phyloP scores from a whole-genome alignment of 2,888 invertebrate species.

The Physocephala rufipes region DNA sequence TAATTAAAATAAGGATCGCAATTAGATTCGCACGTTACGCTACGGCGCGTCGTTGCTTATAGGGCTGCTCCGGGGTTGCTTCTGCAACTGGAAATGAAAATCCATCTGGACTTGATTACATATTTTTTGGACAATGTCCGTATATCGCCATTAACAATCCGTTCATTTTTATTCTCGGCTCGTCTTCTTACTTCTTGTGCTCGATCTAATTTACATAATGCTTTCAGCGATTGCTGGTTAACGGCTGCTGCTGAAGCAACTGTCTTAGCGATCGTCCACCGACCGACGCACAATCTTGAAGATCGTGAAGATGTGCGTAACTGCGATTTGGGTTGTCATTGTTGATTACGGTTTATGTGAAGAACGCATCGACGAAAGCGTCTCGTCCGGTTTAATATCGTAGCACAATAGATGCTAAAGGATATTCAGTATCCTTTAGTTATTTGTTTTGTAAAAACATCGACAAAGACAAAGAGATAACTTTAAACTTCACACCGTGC shows the following conservation, averaged over 20 bases:
- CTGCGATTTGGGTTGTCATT: conserved; percentile 29
- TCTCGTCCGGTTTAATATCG: conserved; percentile 27
- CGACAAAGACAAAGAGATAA: conserved; percentile 14
- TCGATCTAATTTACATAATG: conserved; percentile 30
- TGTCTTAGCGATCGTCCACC: background rate
- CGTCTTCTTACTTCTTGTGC: background rate
- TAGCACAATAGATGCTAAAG: conserved; percentile 26
- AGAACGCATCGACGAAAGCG: conserved; percentile 27
- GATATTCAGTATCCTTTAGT: conserved; percentile 4
- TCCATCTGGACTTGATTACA: background rate
- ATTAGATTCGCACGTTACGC: background rate
- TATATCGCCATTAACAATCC: conserved; percentile 1
- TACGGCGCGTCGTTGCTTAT: background rate
- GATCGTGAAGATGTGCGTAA: background rate
- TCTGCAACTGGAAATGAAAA: background rate
- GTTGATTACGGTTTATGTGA: conserved; percentile 26
- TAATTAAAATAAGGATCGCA: too few relatives aligned
- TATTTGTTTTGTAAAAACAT: conserved; percentile 23
- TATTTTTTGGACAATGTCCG: conserved; percentile 31
- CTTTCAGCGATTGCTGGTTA: conserved; percentile 26
- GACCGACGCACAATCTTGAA: background rate
- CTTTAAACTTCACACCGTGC: background rate
- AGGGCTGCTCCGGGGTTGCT: too few relatives aligned
- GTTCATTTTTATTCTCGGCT: background rate
- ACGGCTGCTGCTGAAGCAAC: too few relatives aligned